These are phyloP conservation scores for Linyphia triangularis DNA, from an alignment of 2,888 invertebrate species.

Conservation along the genomic window DNA sequence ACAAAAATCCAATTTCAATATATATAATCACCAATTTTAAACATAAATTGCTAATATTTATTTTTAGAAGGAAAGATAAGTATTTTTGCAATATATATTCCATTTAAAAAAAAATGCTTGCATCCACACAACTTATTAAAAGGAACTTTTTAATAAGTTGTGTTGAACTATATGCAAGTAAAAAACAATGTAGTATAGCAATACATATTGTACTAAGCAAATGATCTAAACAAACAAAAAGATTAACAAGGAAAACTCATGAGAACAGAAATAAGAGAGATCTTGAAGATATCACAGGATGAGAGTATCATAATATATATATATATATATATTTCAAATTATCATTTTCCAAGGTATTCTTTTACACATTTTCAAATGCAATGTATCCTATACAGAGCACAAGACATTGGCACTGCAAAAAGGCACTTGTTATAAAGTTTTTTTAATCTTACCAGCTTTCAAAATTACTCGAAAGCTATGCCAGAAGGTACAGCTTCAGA, in stretches of 20 bases:
- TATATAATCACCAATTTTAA: too few relatives aligned
- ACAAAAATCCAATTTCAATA: too few relatives aligned
- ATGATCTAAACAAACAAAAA: neutral
- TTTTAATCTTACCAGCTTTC: neutral
- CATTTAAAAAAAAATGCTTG: too few relatives aligned
- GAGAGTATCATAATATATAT: neutral
- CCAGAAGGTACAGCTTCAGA: conserved; percentile 7
- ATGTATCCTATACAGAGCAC: neutral
- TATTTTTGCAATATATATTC: too few relatives aligned
- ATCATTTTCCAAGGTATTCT: neutral
- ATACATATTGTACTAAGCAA: neutral
- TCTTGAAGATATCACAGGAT: conserved; percentile 32
- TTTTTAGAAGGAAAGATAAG: too few relatives aligned
- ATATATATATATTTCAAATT: neutral
- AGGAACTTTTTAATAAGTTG: too few relatives aligned
- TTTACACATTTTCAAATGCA: neutral
- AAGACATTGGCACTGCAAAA: conserved; percentile 52
- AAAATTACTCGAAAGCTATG: neutral
- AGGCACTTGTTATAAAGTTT: conserved; percentile 40
- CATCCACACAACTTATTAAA: too few relatives aligned
- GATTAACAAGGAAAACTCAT: too few relatives aligned
- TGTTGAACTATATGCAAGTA: too few relatives aligned
- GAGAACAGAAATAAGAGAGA: neutral
- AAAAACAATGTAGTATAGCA: neutral
- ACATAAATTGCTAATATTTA: too few relatives aligned